Conservation (phyloP, 2,888 invertebrate species). For the Euspilapteryx auroguttella region DNA sequence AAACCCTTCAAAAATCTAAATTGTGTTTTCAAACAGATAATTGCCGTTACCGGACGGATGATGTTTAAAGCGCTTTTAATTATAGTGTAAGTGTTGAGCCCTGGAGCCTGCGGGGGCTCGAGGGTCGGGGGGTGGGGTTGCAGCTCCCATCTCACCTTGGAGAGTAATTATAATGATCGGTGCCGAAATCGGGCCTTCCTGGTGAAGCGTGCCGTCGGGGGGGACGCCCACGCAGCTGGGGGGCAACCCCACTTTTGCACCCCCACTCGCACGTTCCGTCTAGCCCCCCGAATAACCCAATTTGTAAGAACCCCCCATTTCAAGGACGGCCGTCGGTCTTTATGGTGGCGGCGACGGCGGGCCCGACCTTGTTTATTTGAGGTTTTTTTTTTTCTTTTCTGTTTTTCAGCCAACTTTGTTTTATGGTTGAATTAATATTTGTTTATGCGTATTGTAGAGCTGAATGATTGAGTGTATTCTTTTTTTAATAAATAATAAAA, state of each 20-base stretch:
- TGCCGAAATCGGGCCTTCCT: slow-evolving; percentile 52
- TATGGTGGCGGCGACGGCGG: slow-evolving; percentile 58
- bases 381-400: slow-evolving; percentile 60
- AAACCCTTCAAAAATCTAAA: no score
- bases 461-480: no score
- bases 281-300: slow-evolving; percentile 59
- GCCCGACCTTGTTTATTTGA: slow-evolving; percentile 62
- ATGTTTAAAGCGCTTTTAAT: slow-evolving; percentile 41
- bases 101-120: slow-evolving; percentile 6
- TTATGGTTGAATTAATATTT: no score
- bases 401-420: no score
- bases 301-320: slow-evolving; percentile 62
- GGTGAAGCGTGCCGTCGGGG: slow-evolving; percentile 49
- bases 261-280: slow-evolving; percentile 34
- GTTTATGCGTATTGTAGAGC: no score
- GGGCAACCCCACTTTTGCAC: no score
- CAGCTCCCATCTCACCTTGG: slow-evolving; percentile 52
- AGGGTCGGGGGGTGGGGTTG: slow-evolving; percentile 21
- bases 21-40: no score
- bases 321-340: slow-evolving; percentile 63
- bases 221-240: slow-evolving; percentile 52
- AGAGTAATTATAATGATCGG: slow-evolving; percentile 62
- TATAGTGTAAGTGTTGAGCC: slow-evolving; percentile 6
- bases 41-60: slow-evolving; percentile 32
- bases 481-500: no score